Base-by-base conservation (phyloP, 2,888 invertebrate species). In the Elysia crispata region DNA sequence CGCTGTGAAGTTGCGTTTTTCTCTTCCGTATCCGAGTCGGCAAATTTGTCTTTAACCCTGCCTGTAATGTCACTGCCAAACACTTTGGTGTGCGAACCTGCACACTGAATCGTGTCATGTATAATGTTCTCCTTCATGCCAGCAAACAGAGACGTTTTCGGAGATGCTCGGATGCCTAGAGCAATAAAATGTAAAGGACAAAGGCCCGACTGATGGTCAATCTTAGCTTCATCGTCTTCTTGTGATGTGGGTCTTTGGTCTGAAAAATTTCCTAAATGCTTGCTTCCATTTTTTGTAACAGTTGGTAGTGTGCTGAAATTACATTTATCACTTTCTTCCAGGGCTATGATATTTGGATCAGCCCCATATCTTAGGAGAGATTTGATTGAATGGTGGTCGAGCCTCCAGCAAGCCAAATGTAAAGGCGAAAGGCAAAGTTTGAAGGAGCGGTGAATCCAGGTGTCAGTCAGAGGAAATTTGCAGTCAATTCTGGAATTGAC, bases 391-490 rank as follows among this genome's bases (percentile, higher is more conserved):
- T 3, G 20, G 25, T 66, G 49, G 41, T 79, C 79, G n/a, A 41
- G 74, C 30, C 66, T 73, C 79, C 79, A 79, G 66, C 79, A 79
- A 1, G 79, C 79, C 31, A 79, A n/a, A 50, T 79, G 79, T 13
- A 79, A 66, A 1, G 79, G 74, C 1, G 73, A 30, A 15, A 74
- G 11, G 60, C 62, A 20, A 5, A 79, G 72, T 23, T 72, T 50
- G 11, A 73, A 50, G 1, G 66, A 66, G 28, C 66, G 33, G 31
- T 78, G 79, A 18, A 79, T 62, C 79, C 79, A 79, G 0, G 79
- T 72, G 25, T 79, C 79, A 23, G 73, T 60, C 3, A 79, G 60
- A 30, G 79, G 79, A 54, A 79, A 79, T 28, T 79, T 66, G 57
- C 79, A 79, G 0, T 64, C 23, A 5, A 66, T 31, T 15, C 30